Evolutionary conservation across 2,113 vertebrate genomes (phyloP).

Genomic region (Girardinichthys multiradiatus): DNA sequence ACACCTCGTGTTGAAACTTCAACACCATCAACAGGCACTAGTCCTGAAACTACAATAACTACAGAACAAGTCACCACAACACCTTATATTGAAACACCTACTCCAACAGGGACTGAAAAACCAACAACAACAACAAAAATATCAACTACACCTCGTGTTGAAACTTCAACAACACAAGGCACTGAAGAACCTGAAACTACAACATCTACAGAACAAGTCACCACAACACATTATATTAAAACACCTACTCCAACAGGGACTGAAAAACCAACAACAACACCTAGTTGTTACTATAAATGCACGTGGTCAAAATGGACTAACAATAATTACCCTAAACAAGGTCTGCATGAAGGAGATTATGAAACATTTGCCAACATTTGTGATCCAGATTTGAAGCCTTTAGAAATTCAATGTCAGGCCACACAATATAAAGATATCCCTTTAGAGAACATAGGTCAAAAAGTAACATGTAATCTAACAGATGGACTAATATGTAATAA

Average conservation of each 20-base stretch:
- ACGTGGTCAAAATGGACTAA: conserved; percentile 43
- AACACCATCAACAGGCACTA: not conserved
- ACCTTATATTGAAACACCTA: too few relatives aligned
- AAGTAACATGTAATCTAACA: conserved; percentile 26
- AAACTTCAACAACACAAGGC: too few relatives aligned
- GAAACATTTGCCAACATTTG: conserved; percentile 31
- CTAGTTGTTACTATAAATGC: conserved; percentile 6
- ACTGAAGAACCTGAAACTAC: too few relatives aligned
- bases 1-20: too few relatives aligned
- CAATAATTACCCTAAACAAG: not conserved
- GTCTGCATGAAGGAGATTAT: conserved; percentile 39
- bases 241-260: not conserved
- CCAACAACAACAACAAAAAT: too few relatives aligned
- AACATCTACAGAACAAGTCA: not conserved
- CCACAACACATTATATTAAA: not conserved
- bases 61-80: not conserved
- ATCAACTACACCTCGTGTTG: too few relatives aligned
- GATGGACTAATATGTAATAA: conserved; percentile 67
- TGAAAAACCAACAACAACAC: not conserved
- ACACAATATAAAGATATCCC: accelerated
- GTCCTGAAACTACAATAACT: not conserved
- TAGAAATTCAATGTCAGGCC: conserved; percentile 52
- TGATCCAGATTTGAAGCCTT: conserved; percentile 6
- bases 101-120: not conserved
- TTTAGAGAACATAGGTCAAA: conserved; percentile 17